Evolutionary conservation across 1,140 invertebrate genomes (phyloP), one percentile per base, ranked within the genome.

Genomic region (Tetragonula clypearis): DNA sequence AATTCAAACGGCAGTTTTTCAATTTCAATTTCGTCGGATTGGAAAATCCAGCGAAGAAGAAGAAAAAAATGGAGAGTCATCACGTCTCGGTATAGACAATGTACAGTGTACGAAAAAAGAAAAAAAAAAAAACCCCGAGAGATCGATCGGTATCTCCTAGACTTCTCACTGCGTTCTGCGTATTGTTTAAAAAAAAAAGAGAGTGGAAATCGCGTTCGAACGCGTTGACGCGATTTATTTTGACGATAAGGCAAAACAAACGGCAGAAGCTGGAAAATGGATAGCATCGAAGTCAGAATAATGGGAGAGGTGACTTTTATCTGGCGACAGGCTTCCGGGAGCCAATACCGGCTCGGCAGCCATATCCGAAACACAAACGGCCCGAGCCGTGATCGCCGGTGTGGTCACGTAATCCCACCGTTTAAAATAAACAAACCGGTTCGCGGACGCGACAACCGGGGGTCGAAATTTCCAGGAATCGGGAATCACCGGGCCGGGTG

Each of bases 361-460:
- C 41, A 23, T 12, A 60, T 82, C 58, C 71, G 55, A 23, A 75
- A 23, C 58, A n/a, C 79, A 53, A 75, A 75, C 58, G 21, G 35
- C 15, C 5, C n/a, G 15, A 26, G 14, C 12, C 49, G 30, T 15
- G 49, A 73, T 73, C 69, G 35, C n/a, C n/a, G 41, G 41, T 49
- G 15, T 19, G 74, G 49, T 30, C 62, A 2, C 53, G 65, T 79
- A 84, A 79, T 84, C 56, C 55, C 14, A 49, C 66, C 41, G 60
- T 72, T 79, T 84, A 79, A 79, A 84, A 84, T 84, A 79, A 84
- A 79, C 76, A 79, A 84, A 84, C 75, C 41, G 41, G 75, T 75
- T 82, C 26, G 17, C 53, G 66, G 21, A 14, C 41, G 53, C 66
- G 62, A n/a, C 82, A 49, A 49, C 41, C 41, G 41, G 23, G 23